Evolutionary conservation across 2,888 invertebrate genomes (phyloP).

Genomic region (Archaeoteleia sp.): DNA sequence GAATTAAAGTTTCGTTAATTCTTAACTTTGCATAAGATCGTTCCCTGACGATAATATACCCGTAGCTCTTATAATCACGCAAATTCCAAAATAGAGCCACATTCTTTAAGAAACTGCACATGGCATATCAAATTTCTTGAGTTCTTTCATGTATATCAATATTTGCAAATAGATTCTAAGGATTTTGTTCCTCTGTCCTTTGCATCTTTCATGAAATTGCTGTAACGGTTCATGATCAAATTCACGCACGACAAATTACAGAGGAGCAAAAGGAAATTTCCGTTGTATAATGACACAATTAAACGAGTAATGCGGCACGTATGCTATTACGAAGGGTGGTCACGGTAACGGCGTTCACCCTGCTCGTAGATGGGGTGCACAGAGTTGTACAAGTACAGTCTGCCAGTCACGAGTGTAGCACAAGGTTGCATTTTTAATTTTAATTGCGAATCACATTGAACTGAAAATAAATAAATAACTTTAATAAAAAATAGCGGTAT

Average conservation of each 20-base stretch:
- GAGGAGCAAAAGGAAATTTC: constrained; percentile 57
- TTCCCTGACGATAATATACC: constrained; percentile 24
- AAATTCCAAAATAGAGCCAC: too few relatives aligned
- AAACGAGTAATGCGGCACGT: constrained; percentile 58
- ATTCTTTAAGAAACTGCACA: too few relatives aligned
- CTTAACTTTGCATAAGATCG: constrained; percentile 3
- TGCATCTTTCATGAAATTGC: constrained; percentile 12
- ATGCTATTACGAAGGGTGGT: constrained; percentile 41
- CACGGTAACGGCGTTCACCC: constrained; percentile 28
- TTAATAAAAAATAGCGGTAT: too few relatives aligned
- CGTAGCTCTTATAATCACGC: neutral
- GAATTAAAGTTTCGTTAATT: constrained; percentile 43
- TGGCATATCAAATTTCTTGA: too few relatives aligned
- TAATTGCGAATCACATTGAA: constrained; percentile 17
- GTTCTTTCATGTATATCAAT: too few relatives aligned
- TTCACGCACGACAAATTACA: constrained; percentile 36
- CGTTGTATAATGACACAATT: constrained; percentile 62
- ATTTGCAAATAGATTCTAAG: constrained; percentile 3
- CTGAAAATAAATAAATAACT: constrained; percentile 6
- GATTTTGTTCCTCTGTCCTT: constrained; percentile 9
- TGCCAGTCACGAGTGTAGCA: constrained; percentile 18
- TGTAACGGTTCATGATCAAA: constrained; percentile 20
- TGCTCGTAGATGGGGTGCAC: constrained; percentile 24
- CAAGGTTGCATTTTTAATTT: constrained; percentile 28
- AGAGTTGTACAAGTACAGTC: constrained; percentile 12